Percentiles rank a stretch among this genome's conserved stretches.
These are phyloP conservation scores for Premnoplex brunnescens DNA, from an alignment of 2,797 vertebrate genomes.

Conservation along the genomic window DNA sequence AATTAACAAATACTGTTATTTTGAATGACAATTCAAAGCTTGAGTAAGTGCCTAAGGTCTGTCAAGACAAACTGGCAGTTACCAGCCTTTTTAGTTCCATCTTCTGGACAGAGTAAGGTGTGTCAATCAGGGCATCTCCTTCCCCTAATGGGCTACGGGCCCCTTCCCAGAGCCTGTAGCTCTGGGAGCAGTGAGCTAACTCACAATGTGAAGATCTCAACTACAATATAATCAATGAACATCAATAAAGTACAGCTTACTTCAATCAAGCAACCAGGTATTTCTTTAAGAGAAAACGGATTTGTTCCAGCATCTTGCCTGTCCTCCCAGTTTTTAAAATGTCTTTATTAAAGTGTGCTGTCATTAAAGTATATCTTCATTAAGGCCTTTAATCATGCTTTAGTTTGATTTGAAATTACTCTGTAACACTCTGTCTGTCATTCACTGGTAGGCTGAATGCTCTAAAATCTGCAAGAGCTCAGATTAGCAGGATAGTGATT, in stretches of 20 bases:
- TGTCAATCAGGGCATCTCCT: neutral
- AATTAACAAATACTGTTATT: conserved; percentile 7
- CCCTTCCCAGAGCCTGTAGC: neutral
- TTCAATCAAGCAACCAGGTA: neutral
- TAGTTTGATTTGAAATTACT: neutral
- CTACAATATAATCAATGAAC: neutral
- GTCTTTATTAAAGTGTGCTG: neutral
- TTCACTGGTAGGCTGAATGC: neutral
- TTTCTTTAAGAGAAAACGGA: neutral
- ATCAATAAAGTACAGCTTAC: neutral
- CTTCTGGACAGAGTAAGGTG: neutral
- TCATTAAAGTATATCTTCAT: neutral
- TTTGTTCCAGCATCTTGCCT: neutral
- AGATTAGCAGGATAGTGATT: neutral
- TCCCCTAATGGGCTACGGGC: neutral
- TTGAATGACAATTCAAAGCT: neutral
- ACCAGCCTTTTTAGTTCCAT: neutral
- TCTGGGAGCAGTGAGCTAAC: neutral
- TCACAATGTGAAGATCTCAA: neutral
- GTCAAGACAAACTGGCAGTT: neutral
- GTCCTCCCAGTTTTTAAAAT: neutral
- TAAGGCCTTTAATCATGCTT: neutral
- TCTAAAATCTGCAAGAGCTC: neutral
- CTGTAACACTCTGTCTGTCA: neutral
- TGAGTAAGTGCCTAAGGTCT: neutral